A percentile compares a stretch with the other conserved stretches of the same genome.
Conservation (phyloP, 2,888 invertebrate species). For the Tenthredo amoena region DNA sequence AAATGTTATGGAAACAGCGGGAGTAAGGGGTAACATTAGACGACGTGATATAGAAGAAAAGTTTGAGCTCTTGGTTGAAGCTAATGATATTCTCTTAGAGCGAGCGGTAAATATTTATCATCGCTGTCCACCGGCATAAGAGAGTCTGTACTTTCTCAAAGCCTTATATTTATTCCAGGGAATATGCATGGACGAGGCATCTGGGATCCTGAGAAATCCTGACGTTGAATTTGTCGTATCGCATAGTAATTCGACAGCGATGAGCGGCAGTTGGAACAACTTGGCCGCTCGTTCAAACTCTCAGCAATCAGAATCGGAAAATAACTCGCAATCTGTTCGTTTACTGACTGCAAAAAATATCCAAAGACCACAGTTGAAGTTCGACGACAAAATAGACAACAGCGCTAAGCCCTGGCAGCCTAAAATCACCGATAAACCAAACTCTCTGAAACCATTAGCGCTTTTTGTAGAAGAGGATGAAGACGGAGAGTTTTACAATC, state of each 20-base stretch:
- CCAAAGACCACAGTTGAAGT: constrained; percentile 90
- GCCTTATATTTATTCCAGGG: constrained; percentile 66
- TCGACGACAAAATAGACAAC: constrained; percentile 93
- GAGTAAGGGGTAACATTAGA: constrained; percentile 81
- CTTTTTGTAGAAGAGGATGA: constrained; percentile 86
- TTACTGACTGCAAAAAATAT: constrained; percentile 87
- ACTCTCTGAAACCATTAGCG: constrained; percentile 90
- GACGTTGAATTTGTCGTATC: constrained; percentile 79
- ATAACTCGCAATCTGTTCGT: constrained; percentile 75
- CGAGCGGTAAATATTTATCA: constrained; percentile 81
- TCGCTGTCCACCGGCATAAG: constrained; percentile 2
- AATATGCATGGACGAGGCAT: constrained; percentile 83
- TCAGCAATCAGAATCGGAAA: neutral
- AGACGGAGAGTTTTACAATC: constrained; percentile 82
- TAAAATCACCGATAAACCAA: constrained; percentile 91
- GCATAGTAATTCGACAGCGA: constrained; percentile 75
- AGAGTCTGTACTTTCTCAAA: constrained; percentile 2
- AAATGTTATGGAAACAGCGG: constrained; percentile 80
- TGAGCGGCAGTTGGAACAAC: constrained; percentile 84
- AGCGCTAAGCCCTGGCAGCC: constrained; percentile 89
- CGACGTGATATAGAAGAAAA: constrained; percentile 83
- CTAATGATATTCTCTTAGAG: constrained; percentile 91
- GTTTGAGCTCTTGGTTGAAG: constrained; percentile 89
- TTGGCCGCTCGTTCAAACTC: constrained; percentile 53
- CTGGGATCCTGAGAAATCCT: constrained; percentile 81